Base-by-base conservation (phyloP, 1,140 invertebrate species). In the Thaumetopoea pityocampa region DNA sequence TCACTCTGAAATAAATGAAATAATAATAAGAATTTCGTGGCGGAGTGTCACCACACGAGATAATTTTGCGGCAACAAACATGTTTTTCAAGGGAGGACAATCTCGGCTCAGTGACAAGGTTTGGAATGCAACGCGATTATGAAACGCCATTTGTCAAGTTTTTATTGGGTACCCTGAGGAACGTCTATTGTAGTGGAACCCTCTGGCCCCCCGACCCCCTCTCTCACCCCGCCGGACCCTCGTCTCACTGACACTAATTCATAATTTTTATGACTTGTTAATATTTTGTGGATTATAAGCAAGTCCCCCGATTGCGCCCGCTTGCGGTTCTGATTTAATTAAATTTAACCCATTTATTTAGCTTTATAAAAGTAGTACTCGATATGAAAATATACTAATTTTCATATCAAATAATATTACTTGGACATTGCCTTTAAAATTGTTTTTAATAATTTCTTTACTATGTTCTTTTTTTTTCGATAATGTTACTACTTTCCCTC, bases 141-240 rank as follows among this genome's bases (percentile, higher is more conserved):
- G 74, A 78, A 71, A 71, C 72, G 61, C 71, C 72, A 82, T 82
- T 82, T 82, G 78, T 82, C 78, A 82, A 82, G 78, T 82, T 82
- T 82, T 82, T 82, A 82, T 82, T 82, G 73, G 72, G 65, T 59
- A 56, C 72, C 67, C 71, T 59, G 52, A 73, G 64, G 51, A 57
- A 47, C 55, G 47, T 51, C 68, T 58, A 73, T 82, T 82, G 78
- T 80, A 59, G 59, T 53, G 24, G 27, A 29, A 38, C 51, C 56
- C 49, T 50, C 28, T 32, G 23, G 36, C 41, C 35, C 51, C 56
- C 44, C 52, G 27, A 28, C 41, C 34, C 10, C 12, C n/a, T 12
- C 18, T 28, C 33, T 38, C 37, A 22, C 54, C 44, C 51, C 58
- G 32, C 47, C 45, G 43, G 47, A 71, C 77, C 72, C 70, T 79